Base-by-base conservation (phyloP, 2,888 invertebrate genomes). In the Heteropelma amictum region DNA sequence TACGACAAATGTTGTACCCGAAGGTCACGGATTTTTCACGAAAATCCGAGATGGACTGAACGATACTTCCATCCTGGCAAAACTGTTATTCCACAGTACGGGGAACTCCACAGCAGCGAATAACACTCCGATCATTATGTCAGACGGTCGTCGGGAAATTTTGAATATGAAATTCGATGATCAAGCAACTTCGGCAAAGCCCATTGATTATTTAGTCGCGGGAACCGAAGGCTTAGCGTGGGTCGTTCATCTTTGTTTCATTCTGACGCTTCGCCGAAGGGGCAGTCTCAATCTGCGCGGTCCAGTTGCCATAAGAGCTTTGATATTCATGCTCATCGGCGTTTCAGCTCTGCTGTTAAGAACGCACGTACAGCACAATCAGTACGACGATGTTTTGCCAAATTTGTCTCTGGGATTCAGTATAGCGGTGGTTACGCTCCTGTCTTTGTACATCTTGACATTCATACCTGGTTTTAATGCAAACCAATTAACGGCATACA, bases 211-310 rank as follows among this genome's bases (percentile, higher is more conserved):
- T 84, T 91, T 96, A 45, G 90, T 93, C 49, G 92, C 93, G 21
- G 93, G 93, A 45, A 91, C 94, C 2, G 92, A 95, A 85, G 93
- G 93, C 78, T 88, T 96, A 51, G 91, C 95, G 51, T 97, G 97
- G 97, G 90, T 95, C 61, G 91, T 96, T 14, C 97, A 98, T 89
- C 93, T 95, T 81, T 92, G 94, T 77, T 95, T 94, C 88, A 91
- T 92, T 81, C 89, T 95, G 79, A 93, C 94, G 2, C 88, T 96
- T 65, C 93, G 93, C 80, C 92, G 91, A 81, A 91, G 93, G 79
- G 89, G 94, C 40, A 91, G 92, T 0, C 86, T 92, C 74, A 94
- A 94, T 89, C 92, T 94, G 74, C 91, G 96, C 42, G 97, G 97
- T 0, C 95, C 96, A 0, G 89, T 93, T 7, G 84, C 91, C 5